phyloP scores from a whole-genome alignment of 2,113 vertebrate genomes.

The Tamias sibiricus region DNA sequence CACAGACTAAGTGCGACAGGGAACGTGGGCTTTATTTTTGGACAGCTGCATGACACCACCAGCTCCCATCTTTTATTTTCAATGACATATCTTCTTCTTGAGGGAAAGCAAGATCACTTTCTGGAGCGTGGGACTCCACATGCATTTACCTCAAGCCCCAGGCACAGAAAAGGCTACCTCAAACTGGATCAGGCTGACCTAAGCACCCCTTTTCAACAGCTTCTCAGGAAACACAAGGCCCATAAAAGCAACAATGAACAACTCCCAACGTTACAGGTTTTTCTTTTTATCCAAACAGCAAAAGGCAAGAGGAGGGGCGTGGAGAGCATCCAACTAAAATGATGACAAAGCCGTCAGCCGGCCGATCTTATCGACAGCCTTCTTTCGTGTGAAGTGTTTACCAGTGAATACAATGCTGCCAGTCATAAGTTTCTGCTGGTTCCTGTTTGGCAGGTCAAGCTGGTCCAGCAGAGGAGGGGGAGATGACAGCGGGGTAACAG shows the following conservation, averaged over 20 bases:
- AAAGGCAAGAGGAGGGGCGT: neutral
- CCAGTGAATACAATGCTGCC: constrained; percentile 20
- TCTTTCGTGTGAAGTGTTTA: neutral
- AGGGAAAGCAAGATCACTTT: neutral
- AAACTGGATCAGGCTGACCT: neutral
- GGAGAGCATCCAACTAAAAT: neutral
- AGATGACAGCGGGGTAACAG: neutral
- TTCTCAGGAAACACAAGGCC: neutral
- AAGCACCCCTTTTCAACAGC: neutral
- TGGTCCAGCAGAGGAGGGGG: neutral
- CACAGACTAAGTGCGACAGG: neutral
- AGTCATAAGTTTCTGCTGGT: constrained; percentile 13
- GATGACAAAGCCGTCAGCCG: neutral
- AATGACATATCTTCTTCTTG: neutral
- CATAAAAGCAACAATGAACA: neutral
- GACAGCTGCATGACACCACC: neutral
- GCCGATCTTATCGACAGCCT: neutral
- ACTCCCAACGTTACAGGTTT: neutral
- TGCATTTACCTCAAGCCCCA: neutral
- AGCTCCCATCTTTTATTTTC: neutral
- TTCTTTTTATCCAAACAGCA: neutral
- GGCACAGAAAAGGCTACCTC: neutral
- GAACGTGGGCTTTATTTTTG: neutral
- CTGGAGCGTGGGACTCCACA: neutral
- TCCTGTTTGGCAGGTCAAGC: constrained; percentile 61